Conservation (phyloP, 2,113 vertebrate genomes). For the Desmodus rotundus region DNA sequence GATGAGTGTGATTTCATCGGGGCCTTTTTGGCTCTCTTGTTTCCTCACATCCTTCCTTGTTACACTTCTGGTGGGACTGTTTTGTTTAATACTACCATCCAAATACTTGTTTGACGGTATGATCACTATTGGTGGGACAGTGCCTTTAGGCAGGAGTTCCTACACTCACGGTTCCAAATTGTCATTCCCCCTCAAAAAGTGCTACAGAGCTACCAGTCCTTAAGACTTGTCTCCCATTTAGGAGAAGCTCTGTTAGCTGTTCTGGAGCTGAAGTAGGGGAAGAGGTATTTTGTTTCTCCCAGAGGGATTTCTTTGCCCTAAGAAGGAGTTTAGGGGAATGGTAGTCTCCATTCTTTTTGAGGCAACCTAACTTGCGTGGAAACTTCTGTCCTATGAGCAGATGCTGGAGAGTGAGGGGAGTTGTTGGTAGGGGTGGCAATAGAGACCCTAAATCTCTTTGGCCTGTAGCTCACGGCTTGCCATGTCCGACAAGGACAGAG, state of each 20-base stretch:
- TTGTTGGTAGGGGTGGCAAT: too few species aligned
- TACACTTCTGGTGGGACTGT: not conserved
- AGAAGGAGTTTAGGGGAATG: not conserved
- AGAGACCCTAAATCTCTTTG: not conserved
- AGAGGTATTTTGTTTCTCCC: not conserved
- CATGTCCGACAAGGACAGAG: not conserved
- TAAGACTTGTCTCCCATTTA: not conserved
- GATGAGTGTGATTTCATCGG: not conserved
- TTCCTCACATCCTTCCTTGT: not conserved
- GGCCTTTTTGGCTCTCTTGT: not conserved
- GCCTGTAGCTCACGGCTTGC: not conserved
- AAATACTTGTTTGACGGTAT: not conserved
- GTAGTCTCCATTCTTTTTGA: not conserved
- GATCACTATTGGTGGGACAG: not conserved
- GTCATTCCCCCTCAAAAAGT: not conserved
- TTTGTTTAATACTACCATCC: not conserved
- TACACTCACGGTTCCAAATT: not conserved
- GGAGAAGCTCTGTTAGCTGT: not conserved
- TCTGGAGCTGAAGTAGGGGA: not conserved
- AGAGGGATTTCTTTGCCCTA: not conserved
- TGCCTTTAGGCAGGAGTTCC: not conserved
- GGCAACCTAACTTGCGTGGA: not conserved
- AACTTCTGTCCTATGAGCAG: not conserved
- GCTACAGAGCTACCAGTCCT: not conserved
- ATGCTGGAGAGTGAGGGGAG: not conserved